These are phyloP conservation scores for Columbina picui DNA, from an alignment of 2,113 vertebrate genomes.

Conservation along the genomic window DNA sequence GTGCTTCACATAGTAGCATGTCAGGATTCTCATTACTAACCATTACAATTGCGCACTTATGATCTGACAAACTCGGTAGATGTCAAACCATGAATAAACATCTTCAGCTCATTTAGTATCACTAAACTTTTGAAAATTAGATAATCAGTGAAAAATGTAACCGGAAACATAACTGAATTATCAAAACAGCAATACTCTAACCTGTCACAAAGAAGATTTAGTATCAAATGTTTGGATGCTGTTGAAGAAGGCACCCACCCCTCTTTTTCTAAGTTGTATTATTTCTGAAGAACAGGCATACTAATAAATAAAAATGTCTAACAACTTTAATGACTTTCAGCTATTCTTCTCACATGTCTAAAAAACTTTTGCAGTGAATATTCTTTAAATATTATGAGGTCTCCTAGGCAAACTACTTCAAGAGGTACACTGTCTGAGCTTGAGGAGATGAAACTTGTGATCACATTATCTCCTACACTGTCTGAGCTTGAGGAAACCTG, in stretches of 20 bases:
- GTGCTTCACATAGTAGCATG: not conserved
- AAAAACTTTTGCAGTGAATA: not conserved
- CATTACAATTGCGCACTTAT: not conserved
- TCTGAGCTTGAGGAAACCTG: not conserved
- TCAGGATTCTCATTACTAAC: not conserved
- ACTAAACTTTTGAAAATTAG: not conserved
- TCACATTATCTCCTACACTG: not conserved
- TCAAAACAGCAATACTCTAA: not conserved
- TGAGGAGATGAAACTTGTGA: not conserved
- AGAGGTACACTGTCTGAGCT: not conserved
- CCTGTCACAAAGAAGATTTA: not conserved
- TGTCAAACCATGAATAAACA: not conserved
- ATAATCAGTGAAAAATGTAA: not conserved
- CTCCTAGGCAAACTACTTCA: not conserved
- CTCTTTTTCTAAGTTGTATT: not conserved
- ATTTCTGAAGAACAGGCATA: not conserved
- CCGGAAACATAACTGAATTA: not conserved
- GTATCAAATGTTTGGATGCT: not conserved
- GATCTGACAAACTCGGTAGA: not conserved
- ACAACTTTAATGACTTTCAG: not conserved
- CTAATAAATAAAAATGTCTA: not conserved
- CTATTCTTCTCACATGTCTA: not conserved
- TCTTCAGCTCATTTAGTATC: not conserved
- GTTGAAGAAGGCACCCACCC: rapidly evolving
- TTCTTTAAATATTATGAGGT: not conserved